A percentile compares a stretch with the other conserved stretches of the same genome.
Evolutionary conservation across 2,888 invertebrate genomes (phyloP).

Genomic region (Eristalinus aeneus): DNA sequence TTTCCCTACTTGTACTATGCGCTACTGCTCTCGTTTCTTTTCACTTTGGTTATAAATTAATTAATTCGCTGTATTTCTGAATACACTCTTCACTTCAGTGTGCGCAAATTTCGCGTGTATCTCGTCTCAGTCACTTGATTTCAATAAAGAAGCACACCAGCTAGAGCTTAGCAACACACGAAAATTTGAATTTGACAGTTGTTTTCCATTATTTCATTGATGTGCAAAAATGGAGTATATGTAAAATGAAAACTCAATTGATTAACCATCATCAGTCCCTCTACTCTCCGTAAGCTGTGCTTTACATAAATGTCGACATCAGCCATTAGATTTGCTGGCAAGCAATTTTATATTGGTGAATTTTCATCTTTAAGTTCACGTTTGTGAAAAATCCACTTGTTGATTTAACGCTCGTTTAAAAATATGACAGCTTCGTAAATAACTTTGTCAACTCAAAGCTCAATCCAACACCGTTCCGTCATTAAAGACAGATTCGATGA

Average conservation of each 20-base stretch:
- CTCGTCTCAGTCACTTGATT: slow-evolving; percentile 32
- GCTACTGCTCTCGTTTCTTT: slow-evolving; percentile 5
- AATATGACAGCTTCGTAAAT: slow-evolving; percentile 46
- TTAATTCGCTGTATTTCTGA: slow-evolving; percentile 58
- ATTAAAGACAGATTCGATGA: slow-evolving; percentile 53
- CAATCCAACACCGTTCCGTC: slow-evolving; percentile 39
- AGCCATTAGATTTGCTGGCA: neutral
- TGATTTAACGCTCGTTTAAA: slow-evolving; percentile 42
- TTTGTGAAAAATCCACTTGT: slow-evolving; percentile 32
- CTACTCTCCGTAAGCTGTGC: neutral
- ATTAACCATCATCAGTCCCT: neutral
- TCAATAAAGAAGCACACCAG: slow-evolving; percentile 4
- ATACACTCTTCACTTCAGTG: slow-evolving; percentile 29
- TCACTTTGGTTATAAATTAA: slow-evolving; percentile 42
- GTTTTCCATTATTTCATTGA: neutral
- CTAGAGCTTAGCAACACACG: neutral
- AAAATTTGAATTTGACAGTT: slow-evolving; percentile 1
- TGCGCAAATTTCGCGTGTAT: slow-evolving; percentile 36
- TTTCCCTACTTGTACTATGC: neutral
- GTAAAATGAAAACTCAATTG: neutral
- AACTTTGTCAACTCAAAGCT: slow-evolving; percentile 57
- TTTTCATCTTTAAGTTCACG: neutral
- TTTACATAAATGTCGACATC: neutral
- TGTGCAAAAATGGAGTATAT: neutral
- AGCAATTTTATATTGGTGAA: neutral